Conservation (phyloP, 35 echinoderm and acorn worm species). For the Strongylocentrotus purpuratus region DNA sequence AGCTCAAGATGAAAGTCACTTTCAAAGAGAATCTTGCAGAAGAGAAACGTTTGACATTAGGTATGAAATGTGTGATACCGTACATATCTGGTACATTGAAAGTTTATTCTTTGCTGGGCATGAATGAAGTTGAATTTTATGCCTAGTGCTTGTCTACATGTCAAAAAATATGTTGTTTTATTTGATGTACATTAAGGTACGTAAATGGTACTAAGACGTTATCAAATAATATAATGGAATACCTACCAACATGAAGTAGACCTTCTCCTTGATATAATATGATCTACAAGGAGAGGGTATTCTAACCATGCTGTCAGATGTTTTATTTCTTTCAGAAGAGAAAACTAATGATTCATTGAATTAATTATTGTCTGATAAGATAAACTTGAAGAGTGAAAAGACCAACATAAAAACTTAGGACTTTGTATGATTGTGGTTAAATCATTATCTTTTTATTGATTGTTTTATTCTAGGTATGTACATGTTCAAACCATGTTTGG, state of each 20-base stretch:
- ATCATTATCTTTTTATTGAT: not conserved
- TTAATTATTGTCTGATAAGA: not conserved
- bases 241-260: too few species aligned
- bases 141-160: too few species aligned
- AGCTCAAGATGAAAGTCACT: slow-evolving; percentile 60
- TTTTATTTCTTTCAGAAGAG: not conserved
- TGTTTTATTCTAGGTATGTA: not conserved
- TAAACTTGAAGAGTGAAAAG: not conserved
- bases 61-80: slow-evolving; percentile 42
- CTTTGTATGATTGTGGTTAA: too few species aligned
- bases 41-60: slow-evolving; percentile 73
- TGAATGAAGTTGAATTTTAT: too few species aligned
- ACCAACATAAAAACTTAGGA: not conserved
- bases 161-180: too few species aligned
- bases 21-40: slow-evolving; percentile 73
- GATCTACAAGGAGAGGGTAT: not conserved
- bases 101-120: too few species aligned
- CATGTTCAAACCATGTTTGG: slow-evolving; percentile 30
- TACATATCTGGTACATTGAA: too few species aligned
- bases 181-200: too few species aligned
- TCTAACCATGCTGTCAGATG: not conserved
- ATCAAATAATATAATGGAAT: too few species aligned
- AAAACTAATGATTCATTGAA: not conserved
- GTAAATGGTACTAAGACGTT: too few species aligned
- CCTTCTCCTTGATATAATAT: not conserved